Evolutionary conservation across 2,113 vertebrate genomes (phyloP).

Genomic region (Myotis brandtii): DNA sequence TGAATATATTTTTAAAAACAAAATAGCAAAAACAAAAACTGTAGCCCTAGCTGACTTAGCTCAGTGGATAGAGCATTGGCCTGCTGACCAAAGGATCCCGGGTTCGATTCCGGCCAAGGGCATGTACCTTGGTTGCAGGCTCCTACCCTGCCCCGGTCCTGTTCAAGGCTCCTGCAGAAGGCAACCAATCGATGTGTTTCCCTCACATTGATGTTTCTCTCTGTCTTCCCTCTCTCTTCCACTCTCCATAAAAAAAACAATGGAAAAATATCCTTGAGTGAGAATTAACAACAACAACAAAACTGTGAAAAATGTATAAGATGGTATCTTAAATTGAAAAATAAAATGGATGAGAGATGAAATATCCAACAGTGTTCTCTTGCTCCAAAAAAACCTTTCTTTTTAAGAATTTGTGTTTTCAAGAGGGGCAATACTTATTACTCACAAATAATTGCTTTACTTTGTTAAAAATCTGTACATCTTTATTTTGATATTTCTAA

Average conservation of each 20-base stretch:
- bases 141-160: too few species aligned
- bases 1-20: not conserved
- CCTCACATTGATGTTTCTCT: too few species aligned
- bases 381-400: not conserved
- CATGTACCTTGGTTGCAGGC: too few species aligned
- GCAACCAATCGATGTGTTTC: too few species aligned
- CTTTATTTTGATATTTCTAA: slow-evolving; percentile 22
- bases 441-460: not conserved
- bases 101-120: too few species aligned
- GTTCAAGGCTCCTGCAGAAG: too few species aligned
- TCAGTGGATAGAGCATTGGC: too few species aligned
- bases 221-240: too few species aligned
- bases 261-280: too few species aligned
- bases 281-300: not conserved
- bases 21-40: not conserved
- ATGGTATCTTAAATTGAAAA: not conserved
- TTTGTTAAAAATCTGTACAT: slow-evolving; percentile 28
- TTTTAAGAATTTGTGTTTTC: slow-evolving; percentile 13
- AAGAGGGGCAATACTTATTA: not conserved
- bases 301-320: not conserved
- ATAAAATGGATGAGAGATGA: not conserved
- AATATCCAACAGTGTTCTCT: not conserved
- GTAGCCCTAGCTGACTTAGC: too few species aligned
- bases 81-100: too few species aligned
- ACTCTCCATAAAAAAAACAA: too few species aligned